Evolutionary conservation across 2,888 invertebrate species (phyloP).

Genomic region (Tachina grossa): DNA sequence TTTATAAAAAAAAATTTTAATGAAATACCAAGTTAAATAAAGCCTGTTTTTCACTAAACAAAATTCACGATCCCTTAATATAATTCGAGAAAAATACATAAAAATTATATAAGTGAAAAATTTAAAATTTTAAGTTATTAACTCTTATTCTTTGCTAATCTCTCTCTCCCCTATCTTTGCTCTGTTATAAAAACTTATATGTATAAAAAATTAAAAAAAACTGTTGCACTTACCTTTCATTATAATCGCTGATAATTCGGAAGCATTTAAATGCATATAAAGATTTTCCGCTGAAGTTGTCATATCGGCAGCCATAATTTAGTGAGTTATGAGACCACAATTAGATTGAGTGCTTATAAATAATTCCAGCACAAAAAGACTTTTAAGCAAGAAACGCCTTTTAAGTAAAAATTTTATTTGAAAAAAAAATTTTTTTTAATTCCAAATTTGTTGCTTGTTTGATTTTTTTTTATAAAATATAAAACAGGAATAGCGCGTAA

Average conservation of each 20-base stretch:
- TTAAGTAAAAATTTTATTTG: neutral
- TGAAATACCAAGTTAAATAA: no score
- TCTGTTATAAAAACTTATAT: neutral
- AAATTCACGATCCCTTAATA: no score
- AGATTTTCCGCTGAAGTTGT: constrained; percentile 75
- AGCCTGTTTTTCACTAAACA: no score
- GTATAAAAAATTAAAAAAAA: neutral
- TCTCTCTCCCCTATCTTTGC: neutral
- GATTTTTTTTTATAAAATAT: constrained; percentile 11
- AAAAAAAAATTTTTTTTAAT: constrained; percentile 1
- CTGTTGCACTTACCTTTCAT: constrained; percentile 79
- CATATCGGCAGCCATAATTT: constrained; percentile 65
- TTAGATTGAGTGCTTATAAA: neutral
- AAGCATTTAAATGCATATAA: constrained; percentile 81
- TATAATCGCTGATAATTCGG: constrained; percentile 81
- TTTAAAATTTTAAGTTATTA: neutral
- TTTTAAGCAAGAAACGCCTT: neutral
- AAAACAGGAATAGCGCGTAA: constrained; percentile 54
- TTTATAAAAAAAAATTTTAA: no score
- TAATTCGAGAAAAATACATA: no score
- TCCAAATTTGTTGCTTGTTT: constrained; percentile 6
- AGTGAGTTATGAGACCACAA: constrained; percentile 51
- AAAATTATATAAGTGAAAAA: no score
- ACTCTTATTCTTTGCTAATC: neutral
- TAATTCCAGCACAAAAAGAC: constrained; percentile 29